Percentiles rank a stretch among this genome's conserved stretches.
phyloP scores from a whole-genome alignment of 1,140 invertebrate species.

The Platyscapa corneri region DNA sequence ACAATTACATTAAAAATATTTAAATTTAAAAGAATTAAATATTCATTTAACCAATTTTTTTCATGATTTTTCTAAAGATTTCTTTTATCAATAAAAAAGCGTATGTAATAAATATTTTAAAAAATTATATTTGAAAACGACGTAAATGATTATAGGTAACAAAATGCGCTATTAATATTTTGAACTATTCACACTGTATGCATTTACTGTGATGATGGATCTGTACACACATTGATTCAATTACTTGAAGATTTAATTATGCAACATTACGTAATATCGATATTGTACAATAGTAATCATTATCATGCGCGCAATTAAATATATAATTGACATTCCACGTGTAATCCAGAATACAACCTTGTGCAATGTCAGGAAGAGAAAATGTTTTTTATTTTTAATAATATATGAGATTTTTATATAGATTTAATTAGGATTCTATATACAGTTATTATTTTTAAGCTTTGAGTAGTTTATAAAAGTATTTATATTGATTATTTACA shows the following conservation, averaged over 20 bases:
- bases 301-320: constrained; percentile 8
- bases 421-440: not conserved
- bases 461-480: too few relatives aligned
- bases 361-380: not conserved
- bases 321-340: constrained; percentile 2
- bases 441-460: not conserved
- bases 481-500: too few relatives aligned
- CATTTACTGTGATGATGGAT: not conserved
- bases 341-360: not conserved
- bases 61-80: not conserved
- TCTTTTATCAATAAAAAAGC: not conserved
- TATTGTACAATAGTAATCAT: constrained; percentile 7
- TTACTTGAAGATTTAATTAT: constrained; percentile 18
- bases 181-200: not conserved
- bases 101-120: not conserved
- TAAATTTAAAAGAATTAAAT: too few relatives aligned
- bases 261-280: not conserved
- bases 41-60: not conserved
- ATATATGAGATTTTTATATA: not conserved
- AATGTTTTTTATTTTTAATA: not conserved
- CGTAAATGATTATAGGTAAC: not conserved
- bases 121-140: not conserved
- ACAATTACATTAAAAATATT: too few relatives aligned
- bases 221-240: not conserved
- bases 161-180: not conserved